Evolutionary conservation across 1,140 invertebrate species (phyloP).

Genomic region (Temnothorax nylanderi): DNA sequence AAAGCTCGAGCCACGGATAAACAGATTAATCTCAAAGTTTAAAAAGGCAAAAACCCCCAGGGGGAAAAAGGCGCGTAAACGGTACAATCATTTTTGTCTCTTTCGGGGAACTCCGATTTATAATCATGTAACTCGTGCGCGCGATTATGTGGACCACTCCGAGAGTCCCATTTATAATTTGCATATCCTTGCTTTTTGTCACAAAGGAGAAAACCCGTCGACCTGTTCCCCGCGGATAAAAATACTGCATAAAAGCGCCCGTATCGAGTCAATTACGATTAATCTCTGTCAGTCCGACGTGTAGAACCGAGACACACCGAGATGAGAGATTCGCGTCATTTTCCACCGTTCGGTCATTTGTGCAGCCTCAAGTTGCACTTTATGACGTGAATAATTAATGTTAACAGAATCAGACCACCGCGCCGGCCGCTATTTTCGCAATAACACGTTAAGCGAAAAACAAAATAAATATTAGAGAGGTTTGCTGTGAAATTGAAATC

Average conservation of each 20-base stretch:
- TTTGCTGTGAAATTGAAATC: slow-evolving; percentile 10
- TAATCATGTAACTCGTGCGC: neutral
- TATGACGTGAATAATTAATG: slow-evolving; percentile 71
- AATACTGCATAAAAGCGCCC: neutral
- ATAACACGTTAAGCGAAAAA: neutral
- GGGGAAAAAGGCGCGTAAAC: neutral
- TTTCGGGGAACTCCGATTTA: slow-evolving; percentile 8
- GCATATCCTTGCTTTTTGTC: slow-evolving; percentile 21
- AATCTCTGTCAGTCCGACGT: slow-evolving; percentile 42
- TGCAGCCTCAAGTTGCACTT: slow-evolving; percentile 62
- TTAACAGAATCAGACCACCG: slow-evolving; percentile 12
- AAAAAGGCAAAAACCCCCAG: neutral
- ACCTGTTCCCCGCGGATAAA: neutral
- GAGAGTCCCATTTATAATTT: slow-evolving; percentile 24
- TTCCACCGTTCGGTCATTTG: slow-evolving; percentile 49
- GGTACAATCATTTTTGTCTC: neutral
- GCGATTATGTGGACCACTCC: neutral
- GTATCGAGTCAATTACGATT: slow-evolving; percentile 42
- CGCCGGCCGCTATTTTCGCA: neutral
- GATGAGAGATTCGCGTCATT: slow-evolving; percentile 46
- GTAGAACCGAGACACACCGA: neutral
- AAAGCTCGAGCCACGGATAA: neutral
- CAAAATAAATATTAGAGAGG: neutral
- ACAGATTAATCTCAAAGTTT: too few species aligned
- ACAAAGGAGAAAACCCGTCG: neutral